Base-by-base conservation (phyloP, 1,140 invertebrate genomes). In the Magallana angulata region DNA sequence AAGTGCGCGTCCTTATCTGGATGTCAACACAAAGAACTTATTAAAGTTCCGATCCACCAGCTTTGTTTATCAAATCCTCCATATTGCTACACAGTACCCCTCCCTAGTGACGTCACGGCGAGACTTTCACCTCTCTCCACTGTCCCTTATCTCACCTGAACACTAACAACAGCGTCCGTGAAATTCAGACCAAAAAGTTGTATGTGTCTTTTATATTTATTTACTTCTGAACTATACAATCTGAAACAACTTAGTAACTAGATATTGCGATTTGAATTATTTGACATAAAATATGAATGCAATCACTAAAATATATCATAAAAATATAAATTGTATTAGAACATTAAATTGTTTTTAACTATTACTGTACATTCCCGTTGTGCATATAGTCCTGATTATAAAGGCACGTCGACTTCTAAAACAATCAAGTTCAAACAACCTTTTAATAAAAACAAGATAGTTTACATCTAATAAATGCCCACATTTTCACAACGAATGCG, bases 321-420 rank as follows among this genome's bases (percentile, higher is more conserved):
- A 76, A 76, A 76, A 76, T 76, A 76, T 30, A 76, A 76, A 76
- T 76, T 18, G 24, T 76, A 36, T 76, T 30, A 12, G 68, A 76
- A 76, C 68, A 76, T 76, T 48, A 48, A 48, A 48, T 62, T 12
- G 12, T 18, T 76, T 76, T 48, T 48, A 48, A 48, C 36, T 76
- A 76, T 30, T 30, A 76, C 18, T 76, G 24, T 30, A 76, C 68
- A 76, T 30, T 76, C 68, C 68, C 36, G 2, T 30, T 76, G 60
- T 62, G 60, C 60, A 16, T 48, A 48, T 5, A 24, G 30, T 76
- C 68, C 68, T 76, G 68, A 30, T 76, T 76, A 76, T 24, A 16
- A 76, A 76, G 68, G 68, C 68, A 76, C 68, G 68, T 30, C 24
- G 12, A 76, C 8, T 76, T 76, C 18, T 11, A 11, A 30, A 30